Conservation (phyloP, 2,113 vertebrate species). For the Ardeotis arabs region DNA sequence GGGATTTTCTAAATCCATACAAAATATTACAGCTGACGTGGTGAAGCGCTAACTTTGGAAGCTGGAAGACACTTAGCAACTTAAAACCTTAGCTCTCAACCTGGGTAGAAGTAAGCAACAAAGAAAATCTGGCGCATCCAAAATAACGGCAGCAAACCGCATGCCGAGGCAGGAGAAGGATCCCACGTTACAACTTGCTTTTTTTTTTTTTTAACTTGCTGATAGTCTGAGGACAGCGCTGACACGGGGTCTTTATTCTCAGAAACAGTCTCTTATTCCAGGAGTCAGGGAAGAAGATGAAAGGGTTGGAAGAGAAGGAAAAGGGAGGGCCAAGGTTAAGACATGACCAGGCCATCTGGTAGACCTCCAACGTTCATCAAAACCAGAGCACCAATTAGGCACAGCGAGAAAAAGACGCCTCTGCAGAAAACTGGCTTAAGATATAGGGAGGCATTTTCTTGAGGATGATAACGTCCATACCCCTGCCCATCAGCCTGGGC, state of each 20-base stretch:
- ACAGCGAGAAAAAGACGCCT: neutral
- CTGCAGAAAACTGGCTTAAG: neutral
- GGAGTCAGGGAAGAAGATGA: neutral
- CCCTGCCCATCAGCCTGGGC: neutral
- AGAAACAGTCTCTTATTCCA: neutral
- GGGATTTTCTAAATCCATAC: neutral
- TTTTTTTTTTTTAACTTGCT: neutral
- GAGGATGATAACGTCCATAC: neutral
- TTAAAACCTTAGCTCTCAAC: neutral
- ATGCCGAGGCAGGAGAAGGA: neutral
- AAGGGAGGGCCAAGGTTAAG: neutral
- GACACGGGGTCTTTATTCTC: accelerated
- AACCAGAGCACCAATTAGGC: neutral
- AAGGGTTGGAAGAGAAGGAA: neutral
- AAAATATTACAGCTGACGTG: neutral
- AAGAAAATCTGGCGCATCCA: neutral
- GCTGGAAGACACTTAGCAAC: neutral
- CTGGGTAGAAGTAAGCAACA: neutral
- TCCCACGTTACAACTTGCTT: neutral
- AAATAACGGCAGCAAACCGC: accelerated
- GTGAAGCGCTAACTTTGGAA: neutral
- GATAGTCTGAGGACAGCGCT: neutral
- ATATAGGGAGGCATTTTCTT: neutral
- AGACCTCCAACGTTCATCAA: neutral
- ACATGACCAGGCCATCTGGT: neutral